These are phyloP conservation scores for Zaprionus gabonicus DNA, from an alignment of 1,140 invertebrate genomes.

Conservation along the genomic window DNA sequence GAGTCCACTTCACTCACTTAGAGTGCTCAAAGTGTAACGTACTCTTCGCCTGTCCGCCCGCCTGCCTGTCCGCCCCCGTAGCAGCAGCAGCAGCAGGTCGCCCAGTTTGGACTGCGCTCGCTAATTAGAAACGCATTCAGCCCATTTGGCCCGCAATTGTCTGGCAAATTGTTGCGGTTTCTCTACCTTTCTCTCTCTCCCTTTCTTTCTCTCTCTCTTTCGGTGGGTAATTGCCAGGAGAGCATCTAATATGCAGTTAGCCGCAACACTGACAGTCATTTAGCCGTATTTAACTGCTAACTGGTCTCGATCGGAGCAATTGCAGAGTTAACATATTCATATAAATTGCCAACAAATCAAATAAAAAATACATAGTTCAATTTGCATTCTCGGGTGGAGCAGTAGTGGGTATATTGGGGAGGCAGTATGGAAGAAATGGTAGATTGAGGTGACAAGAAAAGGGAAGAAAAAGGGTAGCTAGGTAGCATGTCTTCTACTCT, in stretches of 20 bases:
- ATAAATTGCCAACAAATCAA: neutral
- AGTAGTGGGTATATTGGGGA: too few relatives aligned
- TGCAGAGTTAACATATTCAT: neutral
- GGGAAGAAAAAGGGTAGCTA: too few relatives aligned
- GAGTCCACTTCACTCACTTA: neutral
- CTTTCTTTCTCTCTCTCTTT: slow-evolving; percentile 3
- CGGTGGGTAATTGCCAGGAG: slow-evolving; percentile 43
- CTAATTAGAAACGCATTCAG: slow-evolving; percentile 61
- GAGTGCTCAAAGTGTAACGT: slow-evolving; percentile 43
- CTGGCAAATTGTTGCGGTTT: slow-evolving; percentile 32
- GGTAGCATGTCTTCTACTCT: too few relatives aligned
- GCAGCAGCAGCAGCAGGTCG: neutral
- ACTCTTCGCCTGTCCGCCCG: neutral
- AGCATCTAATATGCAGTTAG: slow-evolving; percentile 63
- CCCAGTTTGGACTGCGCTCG: neutral
- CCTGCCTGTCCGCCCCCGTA: neutral
- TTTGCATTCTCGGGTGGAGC: neutral
- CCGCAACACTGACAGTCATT: slow-evolving; percentile 41
- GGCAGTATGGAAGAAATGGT: too few relatives aligned
- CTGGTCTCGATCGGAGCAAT: neutral
- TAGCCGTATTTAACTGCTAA: slow-evolving; percentile 35
- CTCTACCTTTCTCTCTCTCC: neutral
- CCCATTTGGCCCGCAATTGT: slow-evolving; percentile 31
- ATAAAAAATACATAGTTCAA: slow-evolving; percentile 12
- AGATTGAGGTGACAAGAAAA: too few relatives aligned